Evolutionary conservation across 2,113 vertebrate species (phyloP).

Genomic region (Varanus salvator): DNA sequence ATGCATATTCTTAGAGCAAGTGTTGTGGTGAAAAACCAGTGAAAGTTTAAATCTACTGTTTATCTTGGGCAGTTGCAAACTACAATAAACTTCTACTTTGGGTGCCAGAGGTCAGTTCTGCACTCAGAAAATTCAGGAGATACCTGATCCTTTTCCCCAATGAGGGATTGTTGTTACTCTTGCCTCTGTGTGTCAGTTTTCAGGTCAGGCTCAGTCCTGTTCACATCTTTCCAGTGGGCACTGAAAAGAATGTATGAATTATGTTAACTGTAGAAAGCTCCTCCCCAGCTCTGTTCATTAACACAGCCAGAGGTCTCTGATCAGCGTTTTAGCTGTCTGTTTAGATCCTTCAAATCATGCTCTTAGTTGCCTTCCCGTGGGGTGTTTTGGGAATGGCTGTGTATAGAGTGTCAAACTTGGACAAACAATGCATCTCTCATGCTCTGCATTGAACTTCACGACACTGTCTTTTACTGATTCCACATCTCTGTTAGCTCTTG

Average conservation of each 20-base stretch:
- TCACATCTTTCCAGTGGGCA: neutral
- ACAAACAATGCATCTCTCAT: neutral
- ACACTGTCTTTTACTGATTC: conserved; percentile 5
- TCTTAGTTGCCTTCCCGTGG: neutral
- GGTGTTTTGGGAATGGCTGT: neutral
- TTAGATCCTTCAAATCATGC: neutral
- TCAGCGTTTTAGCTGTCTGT: neutral
- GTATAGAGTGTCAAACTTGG: neutral
- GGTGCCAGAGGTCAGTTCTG: neutral
- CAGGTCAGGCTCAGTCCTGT: neutral
- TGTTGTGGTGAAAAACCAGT: neutral
- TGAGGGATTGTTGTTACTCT: neutral
- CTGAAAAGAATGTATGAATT: neutral
- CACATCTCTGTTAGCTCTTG: conserved; percentile 31
- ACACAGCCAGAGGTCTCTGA: neutral
- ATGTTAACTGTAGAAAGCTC: neutral
- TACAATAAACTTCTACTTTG: neutral
- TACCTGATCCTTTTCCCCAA: neutral
- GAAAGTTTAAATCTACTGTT: neutral
- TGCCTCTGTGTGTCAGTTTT: neutral
- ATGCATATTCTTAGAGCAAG: conserved; percentile 20
- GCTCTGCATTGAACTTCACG: neutral
- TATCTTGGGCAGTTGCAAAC: neutral
- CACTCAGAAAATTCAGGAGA: neutral
- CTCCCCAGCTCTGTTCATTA: neutral